phyloP scores from a whole-genome alignment of 2,797 vertebrate genomes.

The Poecilia wingei region DNA sequence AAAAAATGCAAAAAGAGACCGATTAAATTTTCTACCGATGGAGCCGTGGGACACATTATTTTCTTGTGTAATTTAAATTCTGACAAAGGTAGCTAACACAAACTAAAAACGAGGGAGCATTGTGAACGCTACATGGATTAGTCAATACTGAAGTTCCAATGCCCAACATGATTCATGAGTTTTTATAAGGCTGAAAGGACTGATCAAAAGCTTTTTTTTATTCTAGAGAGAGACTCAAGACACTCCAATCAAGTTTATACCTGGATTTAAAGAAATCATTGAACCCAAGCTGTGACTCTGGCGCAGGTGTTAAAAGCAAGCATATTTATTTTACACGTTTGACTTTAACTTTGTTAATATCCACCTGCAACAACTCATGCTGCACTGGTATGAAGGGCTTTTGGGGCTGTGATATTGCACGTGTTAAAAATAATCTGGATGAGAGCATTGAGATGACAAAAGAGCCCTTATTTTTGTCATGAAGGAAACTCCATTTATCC shows the following conservation, averaged over 20 bases:
- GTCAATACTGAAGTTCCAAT: neutral
- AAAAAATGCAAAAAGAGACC: neutral
- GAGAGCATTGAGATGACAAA: neutral
- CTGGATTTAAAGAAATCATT: neutral
- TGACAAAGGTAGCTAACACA: slow-evolving; percentile 1
- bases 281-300: neutral
- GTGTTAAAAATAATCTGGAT: neutral
- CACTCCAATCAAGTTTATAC: neutral
- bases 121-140: neutral
- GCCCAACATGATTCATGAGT: neutral
- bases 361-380: neutral
- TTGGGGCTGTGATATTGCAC: neutral
- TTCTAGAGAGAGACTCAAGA: neutral
- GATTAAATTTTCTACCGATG: neutral
- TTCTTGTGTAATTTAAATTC: neutral
- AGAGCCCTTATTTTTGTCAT: slow-evolving; percentile 9
- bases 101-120: neutral
- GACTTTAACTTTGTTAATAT: neutral
- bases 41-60: neutral
- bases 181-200: neutral
- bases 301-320: slow-evolving; percentile 4
- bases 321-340: neutral
- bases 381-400: neutral
- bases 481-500: slow-evolving; percentile 1
- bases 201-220: neutral